phyloP scores from a whole-genome alignment of 2,797 vertebrate genomes.

The Phalloptychus januarius region DNA sequence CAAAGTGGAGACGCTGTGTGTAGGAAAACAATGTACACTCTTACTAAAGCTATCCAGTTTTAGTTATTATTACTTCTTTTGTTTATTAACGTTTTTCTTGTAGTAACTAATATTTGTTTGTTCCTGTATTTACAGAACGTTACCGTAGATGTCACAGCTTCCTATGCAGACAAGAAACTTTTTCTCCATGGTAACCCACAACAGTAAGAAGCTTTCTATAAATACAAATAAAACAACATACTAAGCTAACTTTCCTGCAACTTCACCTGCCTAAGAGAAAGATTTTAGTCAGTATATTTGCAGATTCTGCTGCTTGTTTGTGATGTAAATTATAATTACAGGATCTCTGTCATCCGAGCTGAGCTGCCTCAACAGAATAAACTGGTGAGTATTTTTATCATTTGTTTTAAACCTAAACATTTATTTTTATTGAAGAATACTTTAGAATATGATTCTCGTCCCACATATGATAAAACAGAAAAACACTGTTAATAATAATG shows the following conservation, averaged over 20 bases:
- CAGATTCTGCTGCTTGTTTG: neutral
- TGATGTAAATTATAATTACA: constrained; percentile 24
- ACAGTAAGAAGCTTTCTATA: constrained; percentile 67
- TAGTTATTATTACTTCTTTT: neutral
- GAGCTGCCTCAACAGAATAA: constrained; percentile 20
- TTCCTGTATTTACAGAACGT: constrained; percentile 69
- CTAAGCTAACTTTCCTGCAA: neutral
- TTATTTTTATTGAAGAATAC: neutral
- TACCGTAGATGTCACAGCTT: constrained; percentile 68
- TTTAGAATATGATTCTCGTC: neutral
- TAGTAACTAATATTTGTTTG: constrained; percentile 5
- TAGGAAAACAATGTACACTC: neutral
- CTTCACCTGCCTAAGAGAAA: neutral
- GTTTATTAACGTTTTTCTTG: neutral
- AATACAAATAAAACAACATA: neutral
- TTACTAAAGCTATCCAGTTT: neutral
- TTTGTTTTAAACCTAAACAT: neutral
- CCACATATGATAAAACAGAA: neutral
- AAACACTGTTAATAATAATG: neutral
- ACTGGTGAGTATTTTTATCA: constrained; percentile 21
- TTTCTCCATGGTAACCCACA: constrained; percentile 62
- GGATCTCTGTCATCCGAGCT: constrained; percentile 20
- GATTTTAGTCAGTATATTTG: neutral
- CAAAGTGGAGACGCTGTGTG: neutral
- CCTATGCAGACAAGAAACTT: constrained; percentile 84